Evolutionary conservation across 2,888 invertebrate genomes (phyloP).

Genomic region (Lamellibrachia satsuma): DNA sequence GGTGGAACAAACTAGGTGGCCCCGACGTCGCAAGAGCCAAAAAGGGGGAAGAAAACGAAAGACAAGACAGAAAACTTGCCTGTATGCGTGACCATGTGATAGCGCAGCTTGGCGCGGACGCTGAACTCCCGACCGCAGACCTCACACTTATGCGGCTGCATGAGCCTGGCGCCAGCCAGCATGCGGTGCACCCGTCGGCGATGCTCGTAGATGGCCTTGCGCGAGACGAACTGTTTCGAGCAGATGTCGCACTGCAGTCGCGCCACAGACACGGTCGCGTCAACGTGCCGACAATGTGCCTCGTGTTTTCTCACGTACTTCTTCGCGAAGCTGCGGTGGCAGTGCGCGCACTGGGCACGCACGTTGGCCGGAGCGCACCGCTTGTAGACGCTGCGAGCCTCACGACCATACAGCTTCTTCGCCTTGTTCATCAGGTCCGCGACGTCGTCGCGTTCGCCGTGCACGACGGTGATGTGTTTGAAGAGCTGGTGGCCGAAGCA

Average conservation of each 20-base stretch:
- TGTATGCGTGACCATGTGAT: background rate
- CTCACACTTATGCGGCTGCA: background rate
- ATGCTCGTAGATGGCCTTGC: conserved; percentile 4
- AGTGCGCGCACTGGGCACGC: background rate
- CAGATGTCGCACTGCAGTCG: background rate
- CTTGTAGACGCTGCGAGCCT: background rate
- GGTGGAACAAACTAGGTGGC: no score
- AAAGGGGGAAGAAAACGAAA: no score
- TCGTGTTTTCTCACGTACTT: background rate
- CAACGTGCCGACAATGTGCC: background rate
- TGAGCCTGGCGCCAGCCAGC: background rate
- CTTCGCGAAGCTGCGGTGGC: background rate
- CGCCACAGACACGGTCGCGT: background rate
- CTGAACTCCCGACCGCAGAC: background rate
- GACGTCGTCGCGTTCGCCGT: background rate
- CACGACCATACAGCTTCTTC: background rate
- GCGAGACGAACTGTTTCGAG: background rate
- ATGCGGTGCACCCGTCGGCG: background rate
- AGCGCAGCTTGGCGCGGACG: background rate
- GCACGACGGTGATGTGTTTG: conserved; percentile 4
- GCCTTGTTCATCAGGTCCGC: background rate
- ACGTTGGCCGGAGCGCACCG: background rate
- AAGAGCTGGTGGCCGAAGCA: conserved; percentile 13
- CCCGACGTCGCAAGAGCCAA: no score
- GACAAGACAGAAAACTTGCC: background rate